Percentiles rank a stretch among this genome's conserved stretches.
phyloP scores from a whole-genome alignment of 2,888 invertebrate genomes.

The Harpalus rufipes region DNA sequence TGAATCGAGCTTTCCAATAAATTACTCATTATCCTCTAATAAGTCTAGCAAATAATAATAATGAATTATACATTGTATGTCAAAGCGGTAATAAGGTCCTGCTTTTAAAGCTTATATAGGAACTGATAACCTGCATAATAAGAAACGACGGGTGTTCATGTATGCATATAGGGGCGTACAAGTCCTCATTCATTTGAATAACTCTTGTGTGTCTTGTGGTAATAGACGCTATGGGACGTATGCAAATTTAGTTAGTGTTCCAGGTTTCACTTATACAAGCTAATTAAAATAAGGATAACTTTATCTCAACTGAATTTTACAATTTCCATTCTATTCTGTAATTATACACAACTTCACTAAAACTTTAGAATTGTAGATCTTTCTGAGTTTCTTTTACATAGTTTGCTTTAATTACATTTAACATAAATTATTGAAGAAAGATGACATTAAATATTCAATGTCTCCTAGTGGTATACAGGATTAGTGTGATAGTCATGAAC shows the following conservation, averaged over 20 bases:
- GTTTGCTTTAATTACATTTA: not conserved
- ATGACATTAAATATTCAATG: not conserved
- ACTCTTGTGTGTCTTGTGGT: not conserved
- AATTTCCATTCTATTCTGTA: slow-evolving; percentile 42
- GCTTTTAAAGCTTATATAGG: too few species aligned
- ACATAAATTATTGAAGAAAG: not conserved
- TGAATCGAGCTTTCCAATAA: too few species aligned
- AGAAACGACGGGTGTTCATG: not conserved
- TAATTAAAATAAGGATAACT: slow-evolving; percentile 57
- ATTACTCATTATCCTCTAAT: too few species aligned
- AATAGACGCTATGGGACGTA: slow-evolving; percentile 28
- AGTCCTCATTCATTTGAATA: not conserved
- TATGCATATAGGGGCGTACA: not conserved
- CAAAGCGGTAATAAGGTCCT: too few species aligned
- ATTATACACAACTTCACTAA: slow-evolving; percentile 19
- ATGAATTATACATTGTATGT: too few species aligned
- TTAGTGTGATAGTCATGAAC: not conserved
- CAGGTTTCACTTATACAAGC: slow-evolving; percentile 42
- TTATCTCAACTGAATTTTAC: slow-evolving; percentile 43
- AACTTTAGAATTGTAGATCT: slow-evolving; percentile 12
- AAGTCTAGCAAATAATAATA: too few species aligned
- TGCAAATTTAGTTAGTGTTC: slow-evolving; percentile 37
- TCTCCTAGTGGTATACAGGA: too few species aligned
- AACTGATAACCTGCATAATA: too few species aligned
- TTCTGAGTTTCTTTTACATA: not conserved